A percentile compares a stretch with the other conserved stretches of the same genome.
Conservation (phyloP, 2,888 invertebrate species). For the Sesia bembeciformis region DNA sequence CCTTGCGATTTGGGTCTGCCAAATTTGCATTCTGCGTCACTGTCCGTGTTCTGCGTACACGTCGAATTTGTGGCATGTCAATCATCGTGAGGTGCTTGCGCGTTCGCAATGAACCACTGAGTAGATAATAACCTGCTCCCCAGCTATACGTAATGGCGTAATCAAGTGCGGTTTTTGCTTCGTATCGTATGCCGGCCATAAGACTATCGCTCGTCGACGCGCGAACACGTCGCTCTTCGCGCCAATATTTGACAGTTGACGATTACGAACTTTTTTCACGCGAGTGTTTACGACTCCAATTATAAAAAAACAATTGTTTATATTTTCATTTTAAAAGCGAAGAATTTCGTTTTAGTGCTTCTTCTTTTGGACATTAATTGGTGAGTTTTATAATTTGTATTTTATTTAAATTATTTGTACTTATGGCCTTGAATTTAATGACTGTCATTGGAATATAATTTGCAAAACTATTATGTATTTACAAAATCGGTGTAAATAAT, state of each 20-base stretch:
- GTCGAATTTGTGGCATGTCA: slow-evolving; percentile 15
- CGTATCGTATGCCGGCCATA: slow-evolving; percentile 17
- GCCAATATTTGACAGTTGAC: slow-evolving; percentile 26
- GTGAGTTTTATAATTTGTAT: background rate
- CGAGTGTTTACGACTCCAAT: slow-evolving; percentile 22
- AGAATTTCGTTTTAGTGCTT: background rate
- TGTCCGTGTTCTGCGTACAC: slow-evolving; percentile 1
- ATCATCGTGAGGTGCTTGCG: background rate
- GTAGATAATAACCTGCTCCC: slow-evolving; percentile 1
- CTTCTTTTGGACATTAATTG: background rate
- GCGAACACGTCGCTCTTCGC: slow-evolving; percentile 38
- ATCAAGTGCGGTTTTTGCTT: background rate
- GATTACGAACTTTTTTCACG: slow-evolving; percentile 14
- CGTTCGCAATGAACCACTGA: background rate
- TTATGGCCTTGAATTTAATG: background rate
- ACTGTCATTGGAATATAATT: no score
- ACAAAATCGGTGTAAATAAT: no score
- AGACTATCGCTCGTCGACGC: slow-evolving; percentile 20
- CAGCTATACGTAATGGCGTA: slow-evolving; percentile 1
- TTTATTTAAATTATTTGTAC: background rate
- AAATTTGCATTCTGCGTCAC: background rate
- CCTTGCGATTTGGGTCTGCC: background rate
- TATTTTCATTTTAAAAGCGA: background rate
- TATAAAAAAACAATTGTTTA: background rate
- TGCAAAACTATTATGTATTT: no score